A percentile compares a stretch with the other conserved stretches of the same genome.
These are phyloP conservation scores for Muschampia plurimacula DNA, from an alignment of 2,888 invertebrate species.

Conservation along the genomic window DNA sequence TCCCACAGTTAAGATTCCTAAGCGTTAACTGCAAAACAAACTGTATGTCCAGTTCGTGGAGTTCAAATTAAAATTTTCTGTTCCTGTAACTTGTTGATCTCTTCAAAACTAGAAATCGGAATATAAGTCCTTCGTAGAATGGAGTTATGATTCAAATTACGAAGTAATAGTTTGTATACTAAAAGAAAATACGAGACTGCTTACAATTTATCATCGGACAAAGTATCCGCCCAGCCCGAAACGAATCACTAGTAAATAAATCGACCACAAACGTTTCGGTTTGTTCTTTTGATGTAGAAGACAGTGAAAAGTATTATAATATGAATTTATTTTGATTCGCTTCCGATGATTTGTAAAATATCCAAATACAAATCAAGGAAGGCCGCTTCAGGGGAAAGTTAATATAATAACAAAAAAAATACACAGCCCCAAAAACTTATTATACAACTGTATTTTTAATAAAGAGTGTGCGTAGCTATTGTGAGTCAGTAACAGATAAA, in stretches of 20 bases:
- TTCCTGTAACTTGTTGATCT: conserved; percentile 41
- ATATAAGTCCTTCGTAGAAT: conserved; percentile 48
- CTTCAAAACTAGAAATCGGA: conserved; percentile 16
- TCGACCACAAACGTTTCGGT: conserved; percentile 80
- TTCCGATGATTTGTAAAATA: conserved; percentile 52
- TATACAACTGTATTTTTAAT: neutral
- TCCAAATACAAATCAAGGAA: conserved; percentile 19
- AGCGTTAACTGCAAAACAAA: conserved; percentile 51
- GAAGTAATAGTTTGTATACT: conserved; percentile 44
- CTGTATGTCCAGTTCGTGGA: conserved; percentile 53
- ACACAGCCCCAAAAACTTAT: conserved; percentile 1
- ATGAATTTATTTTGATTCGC: conserved; percentile 63
- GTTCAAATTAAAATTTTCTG: conserved; percentile 56
- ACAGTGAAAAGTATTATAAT: conserved; percentile 55
- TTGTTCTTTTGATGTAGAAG: conserved; percentile 70
- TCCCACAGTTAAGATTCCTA: conserved; percentile 53
- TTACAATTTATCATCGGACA: conserved; percentile 79
- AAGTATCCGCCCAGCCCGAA: conserved; percentile 83
- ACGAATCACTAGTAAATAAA: conserved; percentile 84
- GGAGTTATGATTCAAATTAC: conserved; percentile 54
- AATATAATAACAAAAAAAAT: neutral
- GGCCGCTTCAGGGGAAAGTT: neutral
- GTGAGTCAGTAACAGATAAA: conserved; percentile 61
- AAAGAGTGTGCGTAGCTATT: conserved; percentile 5
- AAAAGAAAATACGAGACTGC: conserved; percentile 72